These are phyloP conservation scores for Aviceda subcristata DNA, from an alignment of 2,113 vertebrate species.

Conservation along the genomic window DNA sequence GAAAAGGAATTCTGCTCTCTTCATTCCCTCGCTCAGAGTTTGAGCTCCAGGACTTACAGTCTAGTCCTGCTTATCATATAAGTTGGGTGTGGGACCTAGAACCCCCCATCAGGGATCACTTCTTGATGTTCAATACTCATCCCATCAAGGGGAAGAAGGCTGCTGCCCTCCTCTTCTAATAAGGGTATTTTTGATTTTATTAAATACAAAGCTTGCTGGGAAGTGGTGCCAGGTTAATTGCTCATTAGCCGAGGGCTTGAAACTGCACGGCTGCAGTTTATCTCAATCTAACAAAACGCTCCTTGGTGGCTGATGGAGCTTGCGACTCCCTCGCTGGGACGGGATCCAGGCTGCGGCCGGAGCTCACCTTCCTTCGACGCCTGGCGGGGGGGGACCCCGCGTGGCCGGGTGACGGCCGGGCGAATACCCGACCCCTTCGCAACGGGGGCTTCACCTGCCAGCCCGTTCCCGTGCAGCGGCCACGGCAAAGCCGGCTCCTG, in stretches of 20 bases:
- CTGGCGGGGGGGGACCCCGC: not conserved
- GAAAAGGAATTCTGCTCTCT: not conserved
- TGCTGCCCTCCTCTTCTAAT: not conserved
- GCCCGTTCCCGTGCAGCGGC: rapidly evolving
- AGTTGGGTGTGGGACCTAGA: not conserved
- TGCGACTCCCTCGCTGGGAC: not conserved
- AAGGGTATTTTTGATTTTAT: not conserved
- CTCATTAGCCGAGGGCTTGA: not conserved
- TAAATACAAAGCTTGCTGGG: not conserved
- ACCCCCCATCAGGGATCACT: not conserved
- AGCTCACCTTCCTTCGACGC: not conserved
- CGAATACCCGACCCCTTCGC: rapidly evolving
- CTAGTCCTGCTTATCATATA: not conserved
- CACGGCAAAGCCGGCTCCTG: not conserved
- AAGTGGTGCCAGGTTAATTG: not conserved
- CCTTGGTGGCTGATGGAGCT: not conserved
- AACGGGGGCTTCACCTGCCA: not conserved
- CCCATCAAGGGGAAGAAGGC: not conserved
- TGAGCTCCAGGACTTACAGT: not conserved
- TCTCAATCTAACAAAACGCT: not conserved
- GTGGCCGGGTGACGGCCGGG: not conserved
- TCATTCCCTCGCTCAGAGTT: rapidly evolving
- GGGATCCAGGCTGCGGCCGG: not conserved
- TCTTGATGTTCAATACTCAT: not conserved
- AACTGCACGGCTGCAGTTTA: not conserved